Evolutionary conservation across 2,888 invertebrate genomes (phyloP), one percentile per base, ranked within the genome.

Genomic region (Stenichneumon culpator): DNA sequence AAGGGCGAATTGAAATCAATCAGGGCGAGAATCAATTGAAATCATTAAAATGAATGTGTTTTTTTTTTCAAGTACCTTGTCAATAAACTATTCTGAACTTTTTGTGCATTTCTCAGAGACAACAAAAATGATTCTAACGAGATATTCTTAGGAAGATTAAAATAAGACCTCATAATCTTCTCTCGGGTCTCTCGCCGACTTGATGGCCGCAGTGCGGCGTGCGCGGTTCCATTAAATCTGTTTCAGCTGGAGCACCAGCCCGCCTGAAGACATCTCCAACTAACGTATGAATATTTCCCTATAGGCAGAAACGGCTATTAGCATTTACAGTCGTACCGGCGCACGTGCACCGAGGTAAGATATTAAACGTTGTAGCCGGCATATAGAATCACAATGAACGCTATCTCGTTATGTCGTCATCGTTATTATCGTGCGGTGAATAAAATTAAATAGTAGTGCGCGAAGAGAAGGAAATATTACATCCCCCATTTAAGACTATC

Each of bases 231-330:
- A 63, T 63, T 63, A 63, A 63, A 63, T 63, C 63, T 63, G 32
- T 32, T 32, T 63, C 32, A n/a, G 63, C 32, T 1, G 63, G 32
- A 63, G 28, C 7, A n/a, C 32, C 6, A n/a, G n/a, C 32, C 5
- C 28, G 5, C 28, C 63, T 16, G 7, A 63, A 63, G 16, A 16
- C 16, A 63, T 63, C 63, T 32, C 28, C n/a, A 16, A 32, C 28
- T 63, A 63, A 63, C 63, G 28, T 63, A 63, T 32, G 63, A 32
- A 63, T 32, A 63, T 63, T 28, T 63, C 32, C 32, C 63, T n/a
- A 63, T 32, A 63, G 63, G 32, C 28, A 63, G 32, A 28, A 28
- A 32, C 5, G 28, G 28, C 32, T 32, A 32, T 63, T 63, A 63
- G 63, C 63, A 32, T 63, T 63, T 63, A 57, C 9, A 57, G 11